Percentiles rank a stretch among this genome's conserved stretches.
Conservation (phyloP, 2,113 vertebrate species). For the Meles meles region DNA sequence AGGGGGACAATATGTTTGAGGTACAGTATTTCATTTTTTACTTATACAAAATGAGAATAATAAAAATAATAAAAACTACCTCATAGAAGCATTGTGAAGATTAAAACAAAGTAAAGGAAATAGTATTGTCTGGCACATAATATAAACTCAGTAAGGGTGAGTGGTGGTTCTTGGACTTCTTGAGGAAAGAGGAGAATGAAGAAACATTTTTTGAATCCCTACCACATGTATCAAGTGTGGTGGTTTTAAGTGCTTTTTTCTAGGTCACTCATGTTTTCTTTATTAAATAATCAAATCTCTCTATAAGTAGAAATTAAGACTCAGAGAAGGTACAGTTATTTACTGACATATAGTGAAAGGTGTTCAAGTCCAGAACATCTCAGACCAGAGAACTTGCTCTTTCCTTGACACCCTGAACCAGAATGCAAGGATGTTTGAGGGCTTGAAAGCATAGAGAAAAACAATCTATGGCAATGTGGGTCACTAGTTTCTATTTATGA, state of each 20-base stretch:
- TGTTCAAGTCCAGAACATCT: neutral
- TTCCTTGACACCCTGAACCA: neutral
- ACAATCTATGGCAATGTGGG: accelerated
- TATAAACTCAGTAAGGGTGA: neutral
- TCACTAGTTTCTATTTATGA: neutral
- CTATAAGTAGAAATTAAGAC: neutral
- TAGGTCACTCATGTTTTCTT: neutral
- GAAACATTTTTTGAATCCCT: neutral
- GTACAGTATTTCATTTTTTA: neutral
- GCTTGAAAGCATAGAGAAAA: neutral
- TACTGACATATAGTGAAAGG: neutral
- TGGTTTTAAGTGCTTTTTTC: neutral
- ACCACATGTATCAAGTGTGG: neutral
- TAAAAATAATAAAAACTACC: neutral
- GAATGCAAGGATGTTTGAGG: neutral
- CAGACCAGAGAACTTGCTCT: neutral
- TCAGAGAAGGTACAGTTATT: neutral
- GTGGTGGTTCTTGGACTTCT: neutral
- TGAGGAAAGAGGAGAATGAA: neutral
- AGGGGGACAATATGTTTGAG: neutral
- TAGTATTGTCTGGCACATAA: neutral
- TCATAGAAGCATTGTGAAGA: neutral
- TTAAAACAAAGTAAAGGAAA: neutral
- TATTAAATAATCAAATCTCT: neutral
- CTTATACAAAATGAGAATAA: neutral